A percentile compares a stretch with the other conserved stretches of the same genome.
Conservation (phyloP, 2,113 vertebrate genomes). For the Phoxinus phoxinus region DNA sequence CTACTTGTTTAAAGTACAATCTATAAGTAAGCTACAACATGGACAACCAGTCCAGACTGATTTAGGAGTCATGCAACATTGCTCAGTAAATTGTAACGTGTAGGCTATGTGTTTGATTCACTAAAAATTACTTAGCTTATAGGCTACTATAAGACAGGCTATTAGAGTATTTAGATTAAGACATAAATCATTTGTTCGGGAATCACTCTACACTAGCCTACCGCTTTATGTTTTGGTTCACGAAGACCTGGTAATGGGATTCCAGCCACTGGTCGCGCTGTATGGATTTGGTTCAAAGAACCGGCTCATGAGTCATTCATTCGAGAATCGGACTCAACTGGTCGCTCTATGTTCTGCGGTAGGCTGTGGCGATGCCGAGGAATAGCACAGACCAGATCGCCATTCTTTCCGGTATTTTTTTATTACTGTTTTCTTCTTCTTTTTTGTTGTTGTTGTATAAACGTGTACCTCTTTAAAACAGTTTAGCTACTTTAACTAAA, state of each 20-base stretch:
- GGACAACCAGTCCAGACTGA: not conserved
- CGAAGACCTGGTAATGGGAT: not conserved
- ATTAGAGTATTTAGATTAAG: not conserved
- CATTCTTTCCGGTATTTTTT: not conserved
- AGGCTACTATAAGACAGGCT: not conserved
- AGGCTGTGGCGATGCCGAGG: not conserved
- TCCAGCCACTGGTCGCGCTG: not conserved
- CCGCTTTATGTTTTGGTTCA: not conserved
- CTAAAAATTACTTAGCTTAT: not conserved
- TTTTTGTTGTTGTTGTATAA: no score
- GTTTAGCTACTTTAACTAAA: not conserved
- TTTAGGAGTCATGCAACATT: not conserved
- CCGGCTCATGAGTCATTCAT: not conserved
- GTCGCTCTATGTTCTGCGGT: not conserved
- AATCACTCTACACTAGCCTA: not conserved
- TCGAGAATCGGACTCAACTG: not conserved
- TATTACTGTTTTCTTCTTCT: no score
- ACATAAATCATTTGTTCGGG: not conserved
- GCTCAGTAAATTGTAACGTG: not conserved
- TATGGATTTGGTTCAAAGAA: not conserved
- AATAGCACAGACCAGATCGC: not conserved
- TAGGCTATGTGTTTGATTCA: not conserved
- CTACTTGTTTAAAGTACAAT: not conserved
- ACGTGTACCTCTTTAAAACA: not conserved
- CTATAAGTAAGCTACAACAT: not conserved